phyloP scores from a whole-genome alignment of 35 echinoderm and acorn worm genomes.

The Nesometra sesokonis region DNA sequence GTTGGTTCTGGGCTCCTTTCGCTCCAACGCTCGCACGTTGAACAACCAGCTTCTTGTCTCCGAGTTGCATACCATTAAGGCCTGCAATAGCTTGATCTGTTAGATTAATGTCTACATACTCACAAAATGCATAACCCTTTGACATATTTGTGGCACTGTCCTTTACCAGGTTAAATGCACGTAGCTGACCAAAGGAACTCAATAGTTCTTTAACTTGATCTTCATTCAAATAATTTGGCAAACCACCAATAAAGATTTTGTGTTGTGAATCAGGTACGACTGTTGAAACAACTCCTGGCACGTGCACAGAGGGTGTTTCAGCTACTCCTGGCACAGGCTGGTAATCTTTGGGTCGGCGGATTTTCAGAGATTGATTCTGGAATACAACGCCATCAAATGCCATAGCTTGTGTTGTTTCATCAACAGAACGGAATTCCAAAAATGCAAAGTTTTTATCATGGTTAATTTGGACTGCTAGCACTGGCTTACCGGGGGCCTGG shows the following conservation, averaged over 20 bases:
- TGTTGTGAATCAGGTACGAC: slow-evolving; percentile 92
- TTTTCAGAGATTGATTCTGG: slow-evolving; percentile 88
- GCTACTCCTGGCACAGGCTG: slow-evolving; percentile 88
- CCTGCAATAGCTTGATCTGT: slow-evolving; percentile 96
- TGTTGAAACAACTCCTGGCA: slow-evolving; percentile 94
- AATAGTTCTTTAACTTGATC: slow-evolving; percentile 96
- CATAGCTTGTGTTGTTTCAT: slow-evolving; percentile 99
- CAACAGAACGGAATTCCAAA: slow-evolving; percentile 97
- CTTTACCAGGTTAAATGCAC: slow-evolving; percentile 97
- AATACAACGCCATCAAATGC: slow-evolving; percentile 94
- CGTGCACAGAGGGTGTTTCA: slow-evolving; percentile 85
- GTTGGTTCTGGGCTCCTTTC: slow-evolving; percentile 52
- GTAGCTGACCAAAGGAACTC: slow-evolving; percentile 84
- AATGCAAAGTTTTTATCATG: slow-evolving; percentile 99
- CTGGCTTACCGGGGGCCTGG: slow-evolving; percentile 71
- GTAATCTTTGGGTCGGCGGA: slow-evolving; percentile 93
- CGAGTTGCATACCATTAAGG: slow-evolving; percentile 98
- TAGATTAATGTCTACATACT: slow-evolving; percentile 66
- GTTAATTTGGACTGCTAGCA: slow-evolving; percentile 98
- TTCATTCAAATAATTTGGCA: slow-evolving; percentile 95
- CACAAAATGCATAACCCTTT: slow-evolving; percentile 98
- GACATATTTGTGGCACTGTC: slow-evolving; percentile 97
- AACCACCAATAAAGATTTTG: slow-evolving; percentile 97
- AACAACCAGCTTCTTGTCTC: slow-evolving; percentile 99
- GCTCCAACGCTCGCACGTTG: slow-evolving; percentile 96